Evolutionary conservation across 2,113 vertebrate species (phyloP).

Genomic region (sheep (Ovis aries)): ARS-UI_Ramb_v3.0 NC_056071.1:22556501-22557000

Average conservation of each 20-base stretch:
- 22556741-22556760: neutral
- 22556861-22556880: neutral
- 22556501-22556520: neutral
- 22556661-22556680: neutral
- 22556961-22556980: neutral
- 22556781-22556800: neutral
- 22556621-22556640: slow-evolving; percentile 29
- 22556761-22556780: neutral
- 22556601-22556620: neutral
- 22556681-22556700: neutral
- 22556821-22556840: neutral
- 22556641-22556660: neutral
- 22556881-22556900: neutral
- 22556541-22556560: neutral
- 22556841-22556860: neutral
- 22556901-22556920: neutral
- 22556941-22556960: neutral
- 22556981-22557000: neutral
- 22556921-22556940: neutral
- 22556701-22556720: neutral
- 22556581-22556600: neutral
- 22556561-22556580: neutral
- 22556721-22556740: neutral
- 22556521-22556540: neutral
- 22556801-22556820: neutral